Conservation (phyloP, 2,888 invertebrate genomes). For the Pterobdella sp. region DNA sequence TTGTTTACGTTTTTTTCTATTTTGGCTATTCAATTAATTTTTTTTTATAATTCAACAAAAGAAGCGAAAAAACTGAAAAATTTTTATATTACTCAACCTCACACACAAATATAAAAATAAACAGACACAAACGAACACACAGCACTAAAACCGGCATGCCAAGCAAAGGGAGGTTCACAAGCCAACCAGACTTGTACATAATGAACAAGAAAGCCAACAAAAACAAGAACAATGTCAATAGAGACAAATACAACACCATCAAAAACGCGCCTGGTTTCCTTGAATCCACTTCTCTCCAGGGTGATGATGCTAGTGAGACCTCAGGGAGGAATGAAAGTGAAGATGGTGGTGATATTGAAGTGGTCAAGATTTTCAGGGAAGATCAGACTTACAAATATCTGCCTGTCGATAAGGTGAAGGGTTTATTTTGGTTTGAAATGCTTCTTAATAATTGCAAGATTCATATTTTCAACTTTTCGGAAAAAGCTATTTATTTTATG, state of each 20-base stretch:
- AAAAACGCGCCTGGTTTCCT: neutral
- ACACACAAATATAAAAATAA: neutral
- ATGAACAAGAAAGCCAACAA: slow-evolving; percentile 2
- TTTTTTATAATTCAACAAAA: neutral
- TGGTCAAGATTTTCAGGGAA: slow-evolving; percentile 79
- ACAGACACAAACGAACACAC: neutral
- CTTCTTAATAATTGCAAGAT: neutral
- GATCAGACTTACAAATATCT: slow-evolving; percentile 97
- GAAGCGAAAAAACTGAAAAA: neutral
- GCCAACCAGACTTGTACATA: slow-evolving; percentile 45
- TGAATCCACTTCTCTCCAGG: neutral
- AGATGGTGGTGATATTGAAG: slow-evolving; percentile 55
- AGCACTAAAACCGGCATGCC: slow-evolving; percentile 16
- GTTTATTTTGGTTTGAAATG: neutral
- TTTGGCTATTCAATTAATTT: slow-evolving; percentile 4
- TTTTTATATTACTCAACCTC: neutral
- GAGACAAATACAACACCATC: neutral
- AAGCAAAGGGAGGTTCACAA: slow-evolving; percentile 37
- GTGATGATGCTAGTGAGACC: neutral
- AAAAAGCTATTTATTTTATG: too few species aligned
- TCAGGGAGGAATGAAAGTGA: neutral
- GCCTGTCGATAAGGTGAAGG: slow-evolving; percentile 74
- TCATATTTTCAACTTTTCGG: too few species aligned
- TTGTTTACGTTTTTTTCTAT: neutral
- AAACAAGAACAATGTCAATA: slow-evolving; percentile 2